Evolutionary conservation across 2,888 invertebrate species (phyloP).

Genomic region (Sacculina carcini): DNA sequence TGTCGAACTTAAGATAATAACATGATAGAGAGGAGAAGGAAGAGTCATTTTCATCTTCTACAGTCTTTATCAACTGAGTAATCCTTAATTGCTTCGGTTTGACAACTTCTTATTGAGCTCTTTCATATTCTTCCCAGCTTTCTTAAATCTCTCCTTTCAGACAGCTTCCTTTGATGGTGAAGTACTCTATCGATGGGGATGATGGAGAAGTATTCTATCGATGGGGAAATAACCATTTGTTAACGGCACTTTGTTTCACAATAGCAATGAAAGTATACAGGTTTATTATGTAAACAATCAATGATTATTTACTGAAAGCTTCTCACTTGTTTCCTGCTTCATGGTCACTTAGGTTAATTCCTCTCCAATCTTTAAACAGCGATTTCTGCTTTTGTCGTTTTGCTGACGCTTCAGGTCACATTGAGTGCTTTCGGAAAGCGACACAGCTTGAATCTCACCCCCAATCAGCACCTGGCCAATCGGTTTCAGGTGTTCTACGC

Average conservation of each 20-base stretch:
- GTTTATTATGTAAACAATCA: not conserved
- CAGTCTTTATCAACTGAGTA: too few relatives aligned
- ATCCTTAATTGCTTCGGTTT: too few relatives aligned
- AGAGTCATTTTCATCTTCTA: too few relatives aligned
- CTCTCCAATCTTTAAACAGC: not conserved
- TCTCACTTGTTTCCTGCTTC: not conserved
- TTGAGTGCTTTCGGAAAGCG: not conserved
- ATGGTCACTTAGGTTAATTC: not conserved
- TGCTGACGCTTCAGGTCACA: not conserved
- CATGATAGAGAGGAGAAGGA: too few relatives aligned
- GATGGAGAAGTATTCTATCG: too few relatives aligned
- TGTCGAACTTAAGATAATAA: too few relatives aligned
- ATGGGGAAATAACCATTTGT: too few relatives aligned
- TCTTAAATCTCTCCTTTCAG: too few relatives aligned
- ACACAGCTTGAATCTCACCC: not conserved
- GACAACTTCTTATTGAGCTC: too few relatives aligned
- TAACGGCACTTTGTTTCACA: not conserved
- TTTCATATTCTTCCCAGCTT: too few relatives aligned
- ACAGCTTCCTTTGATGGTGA: too few relatives aligned
- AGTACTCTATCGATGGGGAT: too few relatives aligned
- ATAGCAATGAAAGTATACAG: not conserved
- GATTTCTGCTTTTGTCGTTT: not conserved
- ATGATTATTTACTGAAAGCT: not conserved
- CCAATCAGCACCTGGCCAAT: not conserved
- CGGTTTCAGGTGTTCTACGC: not conserved